A percentile compares a stretch with the other conserved stretches of the same genome.
Conservation (phyloP, 2,888 invertebrate species). For the Xylota sylvarum region DNA sequence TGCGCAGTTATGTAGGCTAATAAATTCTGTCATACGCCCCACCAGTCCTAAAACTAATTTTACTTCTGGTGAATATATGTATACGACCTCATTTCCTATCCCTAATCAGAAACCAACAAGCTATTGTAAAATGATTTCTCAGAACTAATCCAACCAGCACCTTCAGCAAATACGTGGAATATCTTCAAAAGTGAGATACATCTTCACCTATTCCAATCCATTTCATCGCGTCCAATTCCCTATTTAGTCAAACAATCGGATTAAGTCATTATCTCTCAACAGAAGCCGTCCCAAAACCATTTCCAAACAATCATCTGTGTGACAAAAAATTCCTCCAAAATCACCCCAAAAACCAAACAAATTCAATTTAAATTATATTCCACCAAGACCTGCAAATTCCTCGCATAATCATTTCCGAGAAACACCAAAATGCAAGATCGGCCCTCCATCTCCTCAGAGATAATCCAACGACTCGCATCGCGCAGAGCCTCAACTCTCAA, state of each 20-base stretch:
- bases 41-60: too few relatives aligned
- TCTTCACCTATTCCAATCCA: constrained; percentile 28
- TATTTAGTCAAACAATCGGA: constrained; percentile 56
- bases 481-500: constrained; percentile 45
- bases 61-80: too few relatives aligned
- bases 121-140: neutral
- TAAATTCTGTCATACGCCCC: too few relatives aligned
- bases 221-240: neutral
- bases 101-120: neutral
- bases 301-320: constrained; percentile 48
- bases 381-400: constrained; percentile 78
- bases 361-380: constrained; percentile 77
- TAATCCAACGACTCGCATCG: constrained; percentile 67
- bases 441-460: constrained; percentile 38
- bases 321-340: constrained; percentile 63
- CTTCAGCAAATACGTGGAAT: constrained; percentile 29
- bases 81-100: too few relatives aligned
- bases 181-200: constrained; percentile 33
- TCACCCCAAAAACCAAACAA: constrained; percentile 62
- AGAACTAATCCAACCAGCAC: neutral
- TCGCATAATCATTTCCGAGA: constrained; percentile 84
- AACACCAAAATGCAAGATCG: constrained; percentile 74
- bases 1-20: too few relatives aligned
- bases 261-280: constrained; percentile 70
- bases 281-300: constrained; percentile 22